Percentiles rank a stretch among this genome's conserved stretches.
phyloP scores from a whole-genome alignment of 1,140 invertebrate genomes.

The Hylaeus volcanicus region DNA sequence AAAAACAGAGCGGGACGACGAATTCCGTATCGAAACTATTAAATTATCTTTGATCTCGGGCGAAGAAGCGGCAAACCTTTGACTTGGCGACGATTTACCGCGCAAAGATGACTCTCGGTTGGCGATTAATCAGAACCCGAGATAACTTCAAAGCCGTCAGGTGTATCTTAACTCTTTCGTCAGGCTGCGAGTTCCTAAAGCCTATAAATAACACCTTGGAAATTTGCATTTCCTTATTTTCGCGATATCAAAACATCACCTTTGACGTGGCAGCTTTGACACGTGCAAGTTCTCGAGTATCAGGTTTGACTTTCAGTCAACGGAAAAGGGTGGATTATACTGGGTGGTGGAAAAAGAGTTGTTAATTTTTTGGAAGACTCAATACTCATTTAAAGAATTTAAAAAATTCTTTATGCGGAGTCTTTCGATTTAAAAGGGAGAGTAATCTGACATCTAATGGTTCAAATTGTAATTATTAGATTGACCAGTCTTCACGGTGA shows the following conservation, averaged over 20 bases:
- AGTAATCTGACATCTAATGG: no score
- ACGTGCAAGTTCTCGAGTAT: not conserved
- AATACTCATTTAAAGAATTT: no score
- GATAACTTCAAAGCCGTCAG: conserved; percentile 5
- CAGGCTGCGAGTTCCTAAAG: not conserved
- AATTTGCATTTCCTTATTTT: not conserved
- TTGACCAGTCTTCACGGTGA: no score
- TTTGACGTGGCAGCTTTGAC: no score
- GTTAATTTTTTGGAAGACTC: no score
- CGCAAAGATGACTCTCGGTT: conserved; percentile 5
- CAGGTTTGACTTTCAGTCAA: no score
- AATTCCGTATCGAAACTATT: conserved; percentile 15
- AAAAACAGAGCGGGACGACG: not conserved
- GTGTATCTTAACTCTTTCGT: not conserved
- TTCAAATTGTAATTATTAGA: no score
- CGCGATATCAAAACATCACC: no score
- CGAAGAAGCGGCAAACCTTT: not conserved
- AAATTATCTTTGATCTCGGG: conserved; percentile 23
- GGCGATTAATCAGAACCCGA: not conserved
- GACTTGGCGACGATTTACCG: not conserved
- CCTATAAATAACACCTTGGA: not conserved
- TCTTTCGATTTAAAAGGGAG: no score
- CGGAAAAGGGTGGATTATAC: no score
- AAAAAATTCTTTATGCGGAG: no score
- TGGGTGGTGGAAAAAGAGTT: no score